phyloP scores from a whole-genome alignment of 2,888 invertebrate genomes.

The Drosophila neutralis region DNA sequence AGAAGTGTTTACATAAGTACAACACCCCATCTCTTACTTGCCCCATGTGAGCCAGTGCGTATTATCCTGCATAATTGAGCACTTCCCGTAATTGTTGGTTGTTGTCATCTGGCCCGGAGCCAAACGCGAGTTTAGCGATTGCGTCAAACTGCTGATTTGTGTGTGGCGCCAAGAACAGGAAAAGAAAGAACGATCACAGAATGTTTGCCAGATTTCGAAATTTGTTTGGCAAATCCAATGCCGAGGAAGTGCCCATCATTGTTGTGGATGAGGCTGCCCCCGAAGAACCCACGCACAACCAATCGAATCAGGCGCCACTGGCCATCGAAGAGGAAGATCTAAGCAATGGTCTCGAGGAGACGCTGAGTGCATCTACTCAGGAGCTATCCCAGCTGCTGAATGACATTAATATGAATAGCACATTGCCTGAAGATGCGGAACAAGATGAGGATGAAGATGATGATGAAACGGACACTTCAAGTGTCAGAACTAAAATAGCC shows the following conservation, averaged over 20 bases:
- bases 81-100: slow-evolving; percentile 55
- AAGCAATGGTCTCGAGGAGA: slow-evolving; percentile 9
- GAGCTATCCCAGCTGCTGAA: slow-evolving; percentile 56
- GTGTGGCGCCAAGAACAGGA: slow-evolving; percentile 4
- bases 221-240: slow-evolving; percentile 80
- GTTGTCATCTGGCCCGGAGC: slow-evolving; percentile 66
- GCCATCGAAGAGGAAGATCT: slow-evolving; percentile 68
- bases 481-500: slow-evolving; percentile 69
- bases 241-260: slow-evolving; percentile 61
- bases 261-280: slow-evolving; percentile 54
- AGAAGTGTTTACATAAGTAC: slow-evolving; percentile 40
- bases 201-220: slow-evolving; percentile 84
- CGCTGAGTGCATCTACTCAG: slow-evolving; percentile 53
- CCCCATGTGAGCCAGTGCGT: not conserved
- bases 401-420: slow-evolving; percentile 53
- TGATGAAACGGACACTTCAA: slow-evolving; percentile 70
- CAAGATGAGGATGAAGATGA: slow-evolving; percentile 49
- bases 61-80: slow-evolving; percentile 47
- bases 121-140: slow-evolving; percentile 73
- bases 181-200: slow-evolving; percentile 29
- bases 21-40: too few relatives aligned
- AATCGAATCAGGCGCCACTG: slow-evolving; percentile 46
- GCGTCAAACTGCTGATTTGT: slow-evolving; percentile 57
- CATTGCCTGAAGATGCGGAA: slow-evolving; percentile 39
- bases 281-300: not conserved